Conservation (phyloP, 2,113 vertebrate genomes). For the Spheniscus mendiculus region DNA sequence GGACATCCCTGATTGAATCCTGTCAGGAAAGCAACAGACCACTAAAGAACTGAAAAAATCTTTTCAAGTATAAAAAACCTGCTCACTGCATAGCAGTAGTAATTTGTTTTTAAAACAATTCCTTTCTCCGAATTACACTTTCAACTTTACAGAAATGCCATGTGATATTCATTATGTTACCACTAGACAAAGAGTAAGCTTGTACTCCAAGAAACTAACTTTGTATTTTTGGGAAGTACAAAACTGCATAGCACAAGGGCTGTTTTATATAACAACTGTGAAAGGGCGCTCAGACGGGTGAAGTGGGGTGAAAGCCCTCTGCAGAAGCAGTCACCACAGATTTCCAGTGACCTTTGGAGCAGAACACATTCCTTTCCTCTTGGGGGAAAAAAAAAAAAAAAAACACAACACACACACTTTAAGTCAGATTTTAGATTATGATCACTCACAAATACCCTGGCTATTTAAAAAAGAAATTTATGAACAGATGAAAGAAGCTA, state of each 20-base stretch:
- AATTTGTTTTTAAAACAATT: not conserved
- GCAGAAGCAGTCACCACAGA: not conserved
- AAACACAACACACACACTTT: not conserved
- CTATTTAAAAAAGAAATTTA: not conserved
- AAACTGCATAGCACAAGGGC: not conserved
- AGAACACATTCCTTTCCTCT: not conserved
- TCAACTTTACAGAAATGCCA: not conserved
- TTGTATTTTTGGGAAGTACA: not conserved
- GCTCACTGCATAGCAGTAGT: not conserved
- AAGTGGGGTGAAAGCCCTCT: not conserved
- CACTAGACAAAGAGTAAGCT: not conserved
- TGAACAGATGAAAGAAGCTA: not conserved
- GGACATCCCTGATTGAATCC: slow-evolving; percentile 95
- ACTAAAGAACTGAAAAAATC: not conserved
- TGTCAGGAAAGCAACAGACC: slow-evolving; percentile 66
- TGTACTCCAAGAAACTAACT: not conserved
- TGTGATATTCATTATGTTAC: not conserved
- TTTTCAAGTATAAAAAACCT: not conserved
- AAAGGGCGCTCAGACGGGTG: not conserved
- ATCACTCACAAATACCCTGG: not conserved
- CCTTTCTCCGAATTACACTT: not conserved
- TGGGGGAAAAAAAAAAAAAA: no score
- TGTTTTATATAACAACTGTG: not conserved
- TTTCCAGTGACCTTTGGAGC: not conserved
- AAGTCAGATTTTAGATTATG: not conserved